Evolutionary conservation across 92 coral and sea anemone species (phyloP), one percentile per base, ranked within the genome.

Genomic region (Phenganax marumi): DNA sequence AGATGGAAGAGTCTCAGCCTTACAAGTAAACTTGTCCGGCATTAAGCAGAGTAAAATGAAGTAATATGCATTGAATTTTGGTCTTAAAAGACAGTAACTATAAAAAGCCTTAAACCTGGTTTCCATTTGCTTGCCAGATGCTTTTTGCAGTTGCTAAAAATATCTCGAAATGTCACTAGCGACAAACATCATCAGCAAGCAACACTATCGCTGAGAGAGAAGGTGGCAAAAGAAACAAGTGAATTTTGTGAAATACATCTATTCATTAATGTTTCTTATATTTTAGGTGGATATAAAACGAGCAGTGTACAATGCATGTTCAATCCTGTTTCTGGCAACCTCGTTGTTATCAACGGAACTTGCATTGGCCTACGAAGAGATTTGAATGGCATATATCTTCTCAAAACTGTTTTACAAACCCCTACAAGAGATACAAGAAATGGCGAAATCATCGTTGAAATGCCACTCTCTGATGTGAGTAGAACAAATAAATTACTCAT

Each of bases 261-360:
- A 33, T 24, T 17, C n/a, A 81, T 22, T 49, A 9, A 7, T 10
- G 24, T 8, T 24, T 0, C 25, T 51, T 84, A 48, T 76, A 48
- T 80, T 49, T 65, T 79, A 91, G 94, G 58, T 52, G 78, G 75
- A 47, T 48, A 65, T 49, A 87, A 88, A 52, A 55, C 43, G 25
- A 71, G 82, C 43, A 77, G 77, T 17, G 87, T 94, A 12, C 85
- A 84, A 70, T 94, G 98, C 65, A 89, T 89, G 19, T 94, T 92
- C 70, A 92, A 93, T 70, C 92, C 98, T 49, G 97, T 85, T 19
- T 97, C 92, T 16, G 98, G 93, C 82, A 94, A 94, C 82, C 90
- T 94, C 55, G 86, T 92, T 43, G 86, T 94, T 24, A 92, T 91
- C 24, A 86, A 92, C 89, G 91, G 95, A 24, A 83, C 64, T 26